Evolutionary conservation across 2,113 vertebrate genomes (phyloP).

Genomic region (Trochalopteron elliotii): DNA sequence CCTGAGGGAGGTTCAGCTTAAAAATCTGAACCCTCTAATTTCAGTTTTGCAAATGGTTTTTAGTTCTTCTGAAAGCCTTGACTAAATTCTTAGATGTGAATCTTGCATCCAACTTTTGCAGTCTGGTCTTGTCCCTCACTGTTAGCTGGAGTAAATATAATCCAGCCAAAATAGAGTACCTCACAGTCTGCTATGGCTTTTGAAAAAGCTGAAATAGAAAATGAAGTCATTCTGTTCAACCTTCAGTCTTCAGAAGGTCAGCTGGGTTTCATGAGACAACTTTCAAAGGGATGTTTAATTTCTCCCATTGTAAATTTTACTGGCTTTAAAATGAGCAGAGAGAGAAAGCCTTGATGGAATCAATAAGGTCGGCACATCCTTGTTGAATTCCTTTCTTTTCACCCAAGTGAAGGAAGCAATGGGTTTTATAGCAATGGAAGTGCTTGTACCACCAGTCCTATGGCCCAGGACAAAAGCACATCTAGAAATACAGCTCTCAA

Average conservation of each 20-base stretch:
- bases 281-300: background rate
- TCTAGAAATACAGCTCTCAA: constrained; percentile 15
- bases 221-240: background rate
- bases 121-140: background rate
- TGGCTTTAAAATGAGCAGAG: constrained; percentile 23
- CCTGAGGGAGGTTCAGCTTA: background rate
- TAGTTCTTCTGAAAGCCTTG: background rate
- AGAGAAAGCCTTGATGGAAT: background rate
- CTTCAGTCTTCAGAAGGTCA: background rate
- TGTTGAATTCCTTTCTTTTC: background rate
- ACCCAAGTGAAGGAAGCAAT: background rate
- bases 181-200: background rate
- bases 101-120: background rate
- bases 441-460: background rate
- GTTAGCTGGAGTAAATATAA: background rate
- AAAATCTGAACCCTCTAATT: background rate
- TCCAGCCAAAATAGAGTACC: background rate
- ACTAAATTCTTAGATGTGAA: background rate
- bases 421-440: background rate
- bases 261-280: background rate
- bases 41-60: background rate
- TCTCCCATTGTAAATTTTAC: background rate
- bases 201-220: background rate
- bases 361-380: background rate
- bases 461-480: background rate